These are phyloP conservation scores for Eretmocerus hayati DNA, from an alignment of 2,888 invertebrate species.

Conservation along the genomic window DNA sequence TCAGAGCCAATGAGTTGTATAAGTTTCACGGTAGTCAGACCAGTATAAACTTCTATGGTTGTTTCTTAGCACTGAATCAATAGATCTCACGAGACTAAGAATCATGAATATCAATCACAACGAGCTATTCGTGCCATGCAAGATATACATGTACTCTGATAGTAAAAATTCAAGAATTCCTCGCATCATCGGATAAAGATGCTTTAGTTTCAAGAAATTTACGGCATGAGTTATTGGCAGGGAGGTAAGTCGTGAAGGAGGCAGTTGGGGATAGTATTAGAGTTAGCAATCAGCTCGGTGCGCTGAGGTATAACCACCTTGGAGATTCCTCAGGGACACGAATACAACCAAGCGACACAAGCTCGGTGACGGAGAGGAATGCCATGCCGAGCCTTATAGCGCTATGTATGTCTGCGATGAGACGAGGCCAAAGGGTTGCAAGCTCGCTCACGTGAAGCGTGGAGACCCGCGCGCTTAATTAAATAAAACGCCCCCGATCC, in stretches of 20 bases:
- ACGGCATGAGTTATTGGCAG: too few species aligned
- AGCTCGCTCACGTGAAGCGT: conserved; percentile 18
- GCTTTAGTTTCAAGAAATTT: too few species aligned
- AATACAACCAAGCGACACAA: conserved; percentile 29
- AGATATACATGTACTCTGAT: too few species aligned
- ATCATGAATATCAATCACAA: conserved; percentile 32
- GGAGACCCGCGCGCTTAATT: conserved; percentile 37
- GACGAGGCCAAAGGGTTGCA: conserved; percentile 29
- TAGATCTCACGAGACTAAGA: conserved; percentile 20
- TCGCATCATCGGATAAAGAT: too few species aligned
- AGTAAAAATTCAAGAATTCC: too few species aligned
- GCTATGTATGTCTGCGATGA: conserved; percentile 4
- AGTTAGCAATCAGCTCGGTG: too few species aligned
- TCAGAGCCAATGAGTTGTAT: background rate
- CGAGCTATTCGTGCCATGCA: too few species aligned
- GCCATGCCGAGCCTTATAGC: conserved; percentile 7
- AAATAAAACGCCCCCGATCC: conserved; percentile 41
- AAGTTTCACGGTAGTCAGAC: background rate
- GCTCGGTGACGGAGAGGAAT: too few species aligned
- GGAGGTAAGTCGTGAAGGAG: too few species aligned
- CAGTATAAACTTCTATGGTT: background rate
- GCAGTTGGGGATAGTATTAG: conserved; percentile 6
- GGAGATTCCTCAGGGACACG: conserved; percentile 34
- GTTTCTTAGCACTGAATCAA: conserved; percentile 4
- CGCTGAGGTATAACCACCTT: conserved; percentile 25